Conservation (phyloP, 2,888 invertebrate genomes). For the Helleia helle region DNA sequence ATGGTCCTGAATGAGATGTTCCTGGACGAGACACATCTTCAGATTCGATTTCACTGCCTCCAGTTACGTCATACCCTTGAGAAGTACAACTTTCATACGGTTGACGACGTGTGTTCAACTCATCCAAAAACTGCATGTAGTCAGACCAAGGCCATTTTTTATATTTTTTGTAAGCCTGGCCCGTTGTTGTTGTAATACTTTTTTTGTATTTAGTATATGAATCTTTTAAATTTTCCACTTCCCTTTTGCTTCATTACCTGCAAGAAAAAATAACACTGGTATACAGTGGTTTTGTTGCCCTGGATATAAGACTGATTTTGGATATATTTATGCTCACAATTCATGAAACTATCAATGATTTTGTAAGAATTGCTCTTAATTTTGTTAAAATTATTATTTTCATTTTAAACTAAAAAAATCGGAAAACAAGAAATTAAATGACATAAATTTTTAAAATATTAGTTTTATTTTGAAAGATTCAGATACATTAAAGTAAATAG, state of each 20-base stretch:
- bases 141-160: no score
- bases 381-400: no score
- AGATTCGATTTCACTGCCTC: conserved; percentile 9
- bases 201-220: conserved; percentile 9
- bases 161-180: conserved; percentile 9
- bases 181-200: conserved; percentile 8
- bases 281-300: no score
- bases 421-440: no score
- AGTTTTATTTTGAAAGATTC: no score
- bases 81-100: conserved; percentile 10
- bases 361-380: no score
- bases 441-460: no score
- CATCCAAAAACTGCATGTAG: conserved; percentile 5
- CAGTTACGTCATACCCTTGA: conserved; percentile 10
- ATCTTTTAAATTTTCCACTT: conserved; percentile 9
- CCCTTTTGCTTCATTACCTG: conserved; percentile 3
- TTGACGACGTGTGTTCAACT: conserved; percentile 8
- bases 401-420: no score
- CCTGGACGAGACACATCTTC: conserved; percentile 10
- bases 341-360: no score
- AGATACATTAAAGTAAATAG: no score
- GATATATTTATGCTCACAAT: no score
- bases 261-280: conserved; percentile 5
- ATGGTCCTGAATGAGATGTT: conserved; percentile 10
- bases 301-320: no score